These are phyloP conservation scores for Spilosoma lubricipeda DNA, from an alignment of 2,888 invertebrate genomes.

Conservation along the genomic window DNA sequence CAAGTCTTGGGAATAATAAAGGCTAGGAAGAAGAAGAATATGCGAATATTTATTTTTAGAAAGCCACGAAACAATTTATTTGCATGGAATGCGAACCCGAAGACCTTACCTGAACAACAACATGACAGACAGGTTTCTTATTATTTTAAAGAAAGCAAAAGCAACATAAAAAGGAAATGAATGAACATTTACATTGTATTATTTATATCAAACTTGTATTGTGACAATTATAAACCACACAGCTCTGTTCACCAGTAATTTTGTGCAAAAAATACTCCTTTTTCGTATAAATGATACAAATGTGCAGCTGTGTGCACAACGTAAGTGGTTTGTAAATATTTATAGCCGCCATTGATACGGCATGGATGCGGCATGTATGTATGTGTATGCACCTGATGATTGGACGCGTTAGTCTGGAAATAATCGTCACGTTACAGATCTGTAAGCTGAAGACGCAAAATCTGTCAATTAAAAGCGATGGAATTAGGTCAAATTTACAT, in stretches of 20 bases:
- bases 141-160: neutral
- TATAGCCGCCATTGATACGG: slow-evolving; percentile 42
- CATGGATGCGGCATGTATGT: slow-evolving; percentile 33
- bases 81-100: neutral
- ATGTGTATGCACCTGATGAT: slow-evolving; percentile 48
- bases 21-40: no score
- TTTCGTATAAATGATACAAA: slow-evolving; percentile 13
- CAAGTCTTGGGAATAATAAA: no score
- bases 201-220: neutral
- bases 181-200: neutral
- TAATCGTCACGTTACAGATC: slow-evolving; percentile 41
- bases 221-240: neutral
- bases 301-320: slow-evolving; percentile 37
- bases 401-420: slow-evolving; percentile 54
- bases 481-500: slow-evolving; percentile 14
- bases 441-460: slow-evolving; percentile 5
- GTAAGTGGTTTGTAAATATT: slow-evolving; percentile 43
- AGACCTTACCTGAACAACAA: neutral
- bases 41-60: neutral
- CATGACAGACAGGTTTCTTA: neutral
- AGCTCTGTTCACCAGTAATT: neutral
- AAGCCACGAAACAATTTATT: neutral
- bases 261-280: neutral
- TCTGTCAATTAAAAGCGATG: slow-evolving; percentile 6
- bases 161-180: neutral